Conservation (phyloP, 2,888 invertebrate genomes). For the Pollenia griseotomentosa region DNA sequence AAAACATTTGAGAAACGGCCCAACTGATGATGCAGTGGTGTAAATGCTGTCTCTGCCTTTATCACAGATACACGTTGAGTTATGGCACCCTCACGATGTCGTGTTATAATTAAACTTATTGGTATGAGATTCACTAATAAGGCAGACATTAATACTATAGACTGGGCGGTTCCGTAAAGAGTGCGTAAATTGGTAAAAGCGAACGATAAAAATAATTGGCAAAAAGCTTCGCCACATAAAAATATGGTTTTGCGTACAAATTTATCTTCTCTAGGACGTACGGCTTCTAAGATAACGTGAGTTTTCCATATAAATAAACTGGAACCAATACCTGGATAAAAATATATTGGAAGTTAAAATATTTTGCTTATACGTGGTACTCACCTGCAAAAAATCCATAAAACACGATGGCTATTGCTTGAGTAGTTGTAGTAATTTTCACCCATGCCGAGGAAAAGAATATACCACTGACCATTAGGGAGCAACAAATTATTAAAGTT, state of each 20-base stretch:
- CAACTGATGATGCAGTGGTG: slow-evolving; percentile 79
- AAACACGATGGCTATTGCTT: slow-evolving; percentile 82
- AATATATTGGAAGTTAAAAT: neutral
- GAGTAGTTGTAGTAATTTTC: slow-evolving; percentile 81
- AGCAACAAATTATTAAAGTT: slow-evolving; percentile 81
- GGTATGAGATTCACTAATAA: slow-evolving; percentile 83
- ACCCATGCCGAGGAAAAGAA: slow-evolving; percentile 84
- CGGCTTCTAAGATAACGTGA: slow-evolving; percentile 82
- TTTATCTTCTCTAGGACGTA: slow-evolving; percentile 83
- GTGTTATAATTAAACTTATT: slow-evolving; percentile 82
- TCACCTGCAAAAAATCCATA: slow-evolving; percentile 83
- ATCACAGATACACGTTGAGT: slow-evolving; percentile 82
- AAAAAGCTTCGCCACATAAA: slow-evolving; percentile 83
- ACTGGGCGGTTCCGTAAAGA: slow-evolving; percentile 83
- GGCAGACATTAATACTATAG: slow-evolving; percentile 82
- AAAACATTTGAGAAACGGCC: slow-evolving; percentile 79
- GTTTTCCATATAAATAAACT: slow-evolving; percentile 82
- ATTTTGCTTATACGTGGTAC: neutral
- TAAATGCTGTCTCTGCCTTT: slow-evolving; percentile 80
- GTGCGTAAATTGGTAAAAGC: slow-evolving; percentile 83
- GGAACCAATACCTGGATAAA: slow-evolving; percentile 81
- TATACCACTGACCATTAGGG: slow-evolving; percentile 82
- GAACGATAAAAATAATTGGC: slow-evolving; percentile 83
- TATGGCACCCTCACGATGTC: slow-evolving; percentile 81
- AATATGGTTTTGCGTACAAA: slow-evolving; percentile 83